Conservation (phyloP, 2,888 invertebrate genomes). For the Aphodius granarius region DNA sequence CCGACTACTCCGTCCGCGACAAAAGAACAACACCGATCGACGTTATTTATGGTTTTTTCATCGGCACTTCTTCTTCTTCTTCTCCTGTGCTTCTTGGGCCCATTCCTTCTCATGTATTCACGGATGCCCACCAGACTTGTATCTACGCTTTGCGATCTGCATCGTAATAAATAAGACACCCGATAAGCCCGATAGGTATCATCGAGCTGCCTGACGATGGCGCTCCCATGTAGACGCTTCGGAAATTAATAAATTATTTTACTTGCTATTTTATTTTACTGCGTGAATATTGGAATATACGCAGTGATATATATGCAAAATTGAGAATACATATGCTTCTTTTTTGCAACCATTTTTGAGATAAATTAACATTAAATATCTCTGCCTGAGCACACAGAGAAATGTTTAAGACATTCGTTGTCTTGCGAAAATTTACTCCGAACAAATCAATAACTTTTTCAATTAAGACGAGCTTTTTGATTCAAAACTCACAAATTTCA, state of each 20-base stretch:
- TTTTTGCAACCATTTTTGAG: too few species aligned
- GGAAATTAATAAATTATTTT: background rate
- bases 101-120: background rate
- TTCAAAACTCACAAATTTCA: too few species aligned
- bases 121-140: background rate
- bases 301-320: too few species aligned
- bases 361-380: too few species aligned
- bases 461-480: too few species aligned
- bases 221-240: background rate
- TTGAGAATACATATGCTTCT: too few species aligned
- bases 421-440: too few species aligned
- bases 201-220: background rate
- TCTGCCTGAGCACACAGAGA: too few species aligned
- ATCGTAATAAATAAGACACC: background rate
- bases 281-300: too few species aligned
- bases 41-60: background rate
- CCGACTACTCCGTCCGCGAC: background rate
- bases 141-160: background rate
- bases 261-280: too few species aligned
- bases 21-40: background rate
- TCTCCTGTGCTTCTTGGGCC: background rate
- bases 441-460: too few species aligned
- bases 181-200: background rate
- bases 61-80: background rate
- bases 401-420: too few species aligned